phyloP scores from a whole-genome alignment of 2,797 vertebrate species.

The Cirrhinus mrigala region DNA sequence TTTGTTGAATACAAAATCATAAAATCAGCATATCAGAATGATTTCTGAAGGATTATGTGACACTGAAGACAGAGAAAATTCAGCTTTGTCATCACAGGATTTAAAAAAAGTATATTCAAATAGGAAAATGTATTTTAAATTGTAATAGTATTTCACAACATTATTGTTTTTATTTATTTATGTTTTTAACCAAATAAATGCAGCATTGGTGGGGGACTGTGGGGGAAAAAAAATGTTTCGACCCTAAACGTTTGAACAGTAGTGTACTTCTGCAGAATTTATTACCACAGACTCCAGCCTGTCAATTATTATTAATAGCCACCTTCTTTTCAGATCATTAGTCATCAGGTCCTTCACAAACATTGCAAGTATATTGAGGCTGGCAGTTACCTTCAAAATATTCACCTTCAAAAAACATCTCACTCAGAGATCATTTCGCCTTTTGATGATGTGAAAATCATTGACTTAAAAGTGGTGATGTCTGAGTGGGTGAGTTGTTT shows the following conservation, averaged over 20 bases:
- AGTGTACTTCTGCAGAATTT: neutral
- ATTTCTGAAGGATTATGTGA: neutral
- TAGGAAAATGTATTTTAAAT: neutral
- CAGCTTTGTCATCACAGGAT: neutral
- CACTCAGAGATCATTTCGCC: neutral
- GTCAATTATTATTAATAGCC: neutral
- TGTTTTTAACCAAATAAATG: neutral
- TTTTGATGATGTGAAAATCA: constrained; percentile 10
- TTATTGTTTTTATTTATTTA: neutral
- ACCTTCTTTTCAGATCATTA: neutral
- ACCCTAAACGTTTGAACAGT: neutral
- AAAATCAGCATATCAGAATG: neutral
- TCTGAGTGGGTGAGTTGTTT: constrained; percentile 25
- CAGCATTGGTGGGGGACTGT: neutral
- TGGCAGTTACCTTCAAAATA: constrained; percentile 3
- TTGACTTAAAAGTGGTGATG: constrained; percentile 1
- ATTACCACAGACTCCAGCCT: neutral
- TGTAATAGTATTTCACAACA: neutral
- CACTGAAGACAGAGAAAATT: neutral
- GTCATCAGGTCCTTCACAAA: neutral
- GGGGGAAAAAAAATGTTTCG: neutral
- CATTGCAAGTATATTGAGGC: neutral
- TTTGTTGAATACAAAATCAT: too few species aligned
- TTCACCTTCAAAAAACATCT: neutral
- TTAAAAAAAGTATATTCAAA: neutral